Evolutionary conservation across 2,888 invertebrate species (phyloP).

Genomic region (Antheraea yamamai): DNA sequence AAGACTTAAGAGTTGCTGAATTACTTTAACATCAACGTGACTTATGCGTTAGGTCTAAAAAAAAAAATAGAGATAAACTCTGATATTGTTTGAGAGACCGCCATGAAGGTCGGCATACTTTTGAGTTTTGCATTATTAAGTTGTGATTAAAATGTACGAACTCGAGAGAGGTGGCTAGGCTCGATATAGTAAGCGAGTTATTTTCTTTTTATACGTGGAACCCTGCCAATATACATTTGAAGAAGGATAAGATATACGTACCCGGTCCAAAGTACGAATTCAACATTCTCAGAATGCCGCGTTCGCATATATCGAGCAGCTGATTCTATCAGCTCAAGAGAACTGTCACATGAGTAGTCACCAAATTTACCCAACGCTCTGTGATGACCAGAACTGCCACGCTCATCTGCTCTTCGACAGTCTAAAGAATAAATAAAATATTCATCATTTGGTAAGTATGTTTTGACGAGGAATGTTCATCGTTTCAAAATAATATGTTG

Average conservation of each 20-base stretch:
- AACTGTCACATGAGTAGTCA: conserved; percentile 90
- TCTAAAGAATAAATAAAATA: conserved; percentile 49
- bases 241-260: conserved; percentile 68
- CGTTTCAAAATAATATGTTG: too few species aligned
- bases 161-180: too few species aligned
- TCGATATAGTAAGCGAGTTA: neutral
- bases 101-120: too few species aligned
- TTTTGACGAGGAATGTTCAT: too few species aligned
- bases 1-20: too few species aligned
- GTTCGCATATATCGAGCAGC: conserved; percentile 94
- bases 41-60: too few species aligned
- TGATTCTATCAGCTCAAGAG: conserved; percentile 93
- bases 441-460: neutral
- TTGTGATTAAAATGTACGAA: too few species aligned
- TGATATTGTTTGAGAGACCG: too few species aligned
- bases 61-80: too few species aligned
- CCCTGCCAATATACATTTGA: conserved; percentile 1
- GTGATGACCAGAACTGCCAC: conserved; percentile 80
- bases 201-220: neutral
- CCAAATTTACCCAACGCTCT: conserved; percentile 83
- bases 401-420: conserved; percentile 85
- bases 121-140: too few species aligned
- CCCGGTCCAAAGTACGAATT: conserved; percentile 98
- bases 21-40: too few species aligned
- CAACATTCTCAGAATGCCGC: conserved; percentile 92